phyloP scores from a whole-genome alignment of 1,140 invertebrate genomes.

The silkworm (Bombyx mori) region ASM3026992v2 NC_085115.1:2060501-2061000 shows the following conservation, averaged over 20 bases:
- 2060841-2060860: too few species aligned
- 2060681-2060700: conserved; percentile 25
- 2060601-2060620: conserved; percentile 29
- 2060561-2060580: conserved; percentile 33
- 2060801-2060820: too few species aligned
- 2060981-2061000: too few species aligned
- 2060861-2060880: too few species aligned
- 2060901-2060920: too few species aligned
- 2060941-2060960: too few species aligned
- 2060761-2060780: too few species aligned
- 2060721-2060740: conserved; percentile 23
- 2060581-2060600: conserved; percentile 24
- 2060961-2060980: too few species aligned
- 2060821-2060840: too few species aligned
- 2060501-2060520: too few species aligned
- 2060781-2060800: too few species aligned
- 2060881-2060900: background rate
- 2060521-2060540: conserved; percentile 12
- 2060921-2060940: too few species aligned
- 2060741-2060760: background rate
- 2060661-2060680: conserved; percentile 16
- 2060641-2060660: conserved; percentile 22
- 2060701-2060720: conserved; percentile 26
- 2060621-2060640: conserved; percentile 38
- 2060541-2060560: conserved; percentile 29